These are phyloP conservation scores for Sapajus apella DNA, from an alignment of 2,113 vertebrate species.

Conservation along the genomic window DNA sequence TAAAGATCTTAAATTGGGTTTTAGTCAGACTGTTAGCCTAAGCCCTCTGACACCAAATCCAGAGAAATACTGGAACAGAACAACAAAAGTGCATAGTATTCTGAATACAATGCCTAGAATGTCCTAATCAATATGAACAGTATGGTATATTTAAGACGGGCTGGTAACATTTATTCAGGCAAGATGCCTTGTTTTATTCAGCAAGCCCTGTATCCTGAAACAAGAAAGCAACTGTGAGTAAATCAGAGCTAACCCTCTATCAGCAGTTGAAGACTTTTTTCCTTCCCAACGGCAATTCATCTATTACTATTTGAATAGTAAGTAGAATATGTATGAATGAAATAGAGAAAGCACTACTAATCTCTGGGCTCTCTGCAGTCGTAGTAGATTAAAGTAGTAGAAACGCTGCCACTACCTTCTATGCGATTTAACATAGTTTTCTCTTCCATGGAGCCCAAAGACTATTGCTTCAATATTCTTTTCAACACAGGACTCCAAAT, in stretches of 20 bases:
- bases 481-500: conserved; percentile 30
- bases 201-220: not conserved
- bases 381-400: not conserved
- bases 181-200: not conserved
- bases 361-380: too few relatives aligned
- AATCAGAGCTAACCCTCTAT: not conserved
- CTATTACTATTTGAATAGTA: too few relatives aligned
- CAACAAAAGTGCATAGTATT: not conserved
- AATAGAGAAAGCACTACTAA: not conserved
- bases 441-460: conserved; percentile 58
- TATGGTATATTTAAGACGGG: not conserved
- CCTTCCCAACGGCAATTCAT: not conserved
- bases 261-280: not conserved
- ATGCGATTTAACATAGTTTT: not conserved
- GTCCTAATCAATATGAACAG: not conserved
- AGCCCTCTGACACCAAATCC: not conserved
- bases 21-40: not conserved
- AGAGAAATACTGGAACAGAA: not conserved
- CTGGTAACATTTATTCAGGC: not conserved
- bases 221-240: not conserved
- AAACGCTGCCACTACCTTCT: not conserved
- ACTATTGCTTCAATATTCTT: conserved; percentile 65
- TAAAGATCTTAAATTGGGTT: not conserved
- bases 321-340: not conserved
- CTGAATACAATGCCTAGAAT: not conserved